Conservation (phyloP, 2,113 vertebrate genomes). For the Halcyon senegalensis region DNA sequence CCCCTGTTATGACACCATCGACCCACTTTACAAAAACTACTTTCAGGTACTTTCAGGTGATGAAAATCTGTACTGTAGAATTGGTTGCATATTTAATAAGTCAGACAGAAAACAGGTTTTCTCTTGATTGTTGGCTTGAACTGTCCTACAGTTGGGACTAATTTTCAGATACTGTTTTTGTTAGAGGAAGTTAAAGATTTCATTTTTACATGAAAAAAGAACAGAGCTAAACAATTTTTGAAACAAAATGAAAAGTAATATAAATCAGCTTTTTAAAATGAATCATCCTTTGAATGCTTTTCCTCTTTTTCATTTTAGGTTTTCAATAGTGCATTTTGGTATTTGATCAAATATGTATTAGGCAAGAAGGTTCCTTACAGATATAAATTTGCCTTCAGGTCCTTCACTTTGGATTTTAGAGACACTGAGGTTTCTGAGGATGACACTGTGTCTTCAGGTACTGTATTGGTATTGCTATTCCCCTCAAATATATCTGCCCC, state of each 20-base stretch:
- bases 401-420: slow-evolving; percentile 78
- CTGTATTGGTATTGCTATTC: not conserved
- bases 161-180: not conserved
- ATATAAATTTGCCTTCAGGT: slow-evolving; percentile 82
- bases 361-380: slow-evolving; percentile 63
- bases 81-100: not conserved
- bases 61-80: not conserved
- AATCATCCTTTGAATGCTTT: not conserved
- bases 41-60: not conserved
- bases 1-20: not conserved
- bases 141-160: not conserved
- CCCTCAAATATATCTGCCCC: not conserved
- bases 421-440: not conserved
- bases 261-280: not conserved
- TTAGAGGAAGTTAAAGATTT: not conserved
- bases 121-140: not conserved
- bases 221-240: not conserved
- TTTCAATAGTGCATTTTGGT: slow-evolving; percentile 84
- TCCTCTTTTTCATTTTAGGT: slow-evolving; percentile 71
- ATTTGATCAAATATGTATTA: slow-evolving; percentile 76
- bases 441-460: slow-evolving; percentile 70
- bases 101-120: not conserved
- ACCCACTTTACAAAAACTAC: not conserved
- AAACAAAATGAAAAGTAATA: not conserved
- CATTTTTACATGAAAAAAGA: not conserved